Base-by-base conservation (phyloP, 2,797 vertebrate species). In the Anguilla marmorata region DNA sequence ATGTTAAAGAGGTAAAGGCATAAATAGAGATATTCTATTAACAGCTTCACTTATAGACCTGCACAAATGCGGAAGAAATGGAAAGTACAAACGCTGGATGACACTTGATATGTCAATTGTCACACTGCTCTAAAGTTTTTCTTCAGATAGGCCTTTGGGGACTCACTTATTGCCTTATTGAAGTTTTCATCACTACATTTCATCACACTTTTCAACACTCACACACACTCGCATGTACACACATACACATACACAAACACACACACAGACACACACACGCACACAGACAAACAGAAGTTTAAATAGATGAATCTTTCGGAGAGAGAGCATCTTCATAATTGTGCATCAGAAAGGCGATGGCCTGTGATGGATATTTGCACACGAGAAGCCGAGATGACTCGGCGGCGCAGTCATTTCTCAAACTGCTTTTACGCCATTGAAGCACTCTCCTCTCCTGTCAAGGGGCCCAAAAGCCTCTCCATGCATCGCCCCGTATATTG, bases 251-350 rank as follows among this genome's bases (percentile, higher is more conserved):
- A 86, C 80, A 88, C 12, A 60, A 69, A 84, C 54, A 76, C 12
- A 85, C 84, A 85, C 0, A 33, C 27, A 85, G 0, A 8, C 60
- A 56, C 60, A 84, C 11, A 69, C 74, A 86, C n/a, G 11, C 63
- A 86, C 58, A 48, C 37, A 12, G 5, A 45, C 11, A 12, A 11
- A 24, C n/a, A 83, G 6, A 84, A 54, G 21, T 16, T n/a, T 37
- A 69, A 45, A 82, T 72, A 89, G 91, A 94, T 91, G 90, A 93
- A 91, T 90, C 92, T 91, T 91, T 93, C 90, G 88, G 91, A 92
- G 91, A 92, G 93, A 92, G 93, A 94, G 94, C 90, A 89, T 96
- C 94, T 96, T 96, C 94, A 96, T 96, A 95, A 96, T 92, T 93
- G 91, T 88, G 92, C 92, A 94, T 93, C 91, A 91, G 92, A 95